Conservation (phyloP, 1,140 invertebrate genomes). For the Berghia stephanieae region DNA sequence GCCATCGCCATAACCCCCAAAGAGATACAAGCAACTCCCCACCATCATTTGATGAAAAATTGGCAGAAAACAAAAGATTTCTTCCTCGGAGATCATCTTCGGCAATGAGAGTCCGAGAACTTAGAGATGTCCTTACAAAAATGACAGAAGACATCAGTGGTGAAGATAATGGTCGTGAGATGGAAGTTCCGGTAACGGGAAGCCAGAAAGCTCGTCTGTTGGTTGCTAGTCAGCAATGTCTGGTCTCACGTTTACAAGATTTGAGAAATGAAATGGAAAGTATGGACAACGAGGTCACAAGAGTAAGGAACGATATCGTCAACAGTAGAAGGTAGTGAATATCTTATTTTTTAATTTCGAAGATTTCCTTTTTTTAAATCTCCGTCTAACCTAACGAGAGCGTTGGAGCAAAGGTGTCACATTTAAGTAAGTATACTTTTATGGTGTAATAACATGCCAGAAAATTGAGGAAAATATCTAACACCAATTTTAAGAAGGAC, state of each 20-base stretch:
- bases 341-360: no score
- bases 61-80: no score
- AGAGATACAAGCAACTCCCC: no score
- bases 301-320: background rate
- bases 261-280: background rate
- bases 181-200: background rate
- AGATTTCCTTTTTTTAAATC: no score
- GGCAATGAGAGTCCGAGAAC: constrained; percentile 1
- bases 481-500: no score
- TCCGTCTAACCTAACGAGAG: no score
- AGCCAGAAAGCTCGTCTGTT: constrained; percentile 6
- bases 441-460: no score
- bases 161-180: background rate
- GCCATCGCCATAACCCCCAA: no score
- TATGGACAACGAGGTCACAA: background rate
- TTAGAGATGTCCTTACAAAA: background rate
- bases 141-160: background rate
- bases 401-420: no score
- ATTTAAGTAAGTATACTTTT: no score
- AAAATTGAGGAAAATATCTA: no score
- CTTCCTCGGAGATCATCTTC: constrained; percentile 1
- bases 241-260: background rate
- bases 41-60: no score
- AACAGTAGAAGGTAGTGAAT: constrained; percentile 1
- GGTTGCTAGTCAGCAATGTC: constrained; percentile 1